These are phyloP conservation scores for Cephus nigrinus DNA, from an alignment of 2,888 invertebrate genomes.

Conservation along the genomic window DNA sequence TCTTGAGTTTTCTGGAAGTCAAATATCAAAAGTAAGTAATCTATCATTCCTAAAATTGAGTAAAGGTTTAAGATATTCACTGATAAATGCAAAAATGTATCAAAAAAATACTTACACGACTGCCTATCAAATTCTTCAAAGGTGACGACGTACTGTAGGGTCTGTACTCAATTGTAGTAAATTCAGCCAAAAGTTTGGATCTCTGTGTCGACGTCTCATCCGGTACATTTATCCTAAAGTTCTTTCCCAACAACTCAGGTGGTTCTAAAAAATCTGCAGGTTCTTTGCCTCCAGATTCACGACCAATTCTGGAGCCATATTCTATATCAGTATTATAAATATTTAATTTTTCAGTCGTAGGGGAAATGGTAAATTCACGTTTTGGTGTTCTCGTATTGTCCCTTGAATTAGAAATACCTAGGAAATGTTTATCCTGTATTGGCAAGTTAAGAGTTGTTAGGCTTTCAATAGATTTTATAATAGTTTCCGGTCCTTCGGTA, in stretches of 20 bases:
- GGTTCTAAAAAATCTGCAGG: constrained; percentile 32
- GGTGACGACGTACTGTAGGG: constrained; percentile 11
- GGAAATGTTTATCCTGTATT: neutral
- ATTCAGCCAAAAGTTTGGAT: constrained; percentile 19
- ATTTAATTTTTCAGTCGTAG: neutral
- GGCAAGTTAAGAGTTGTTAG: neutral
- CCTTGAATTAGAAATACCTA: neutral
- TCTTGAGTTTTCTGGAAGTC: neutral
- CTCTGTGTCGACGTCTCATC: constrained; percentile 21
- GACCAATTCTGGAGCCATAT: neutral
- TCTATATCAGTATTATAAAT: neutral
- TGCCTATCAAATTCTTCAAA: neutral
- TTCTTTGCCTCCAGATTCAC: neutral
- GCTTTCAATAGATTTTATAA: neutral
- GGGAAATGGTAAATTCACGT: neutral
- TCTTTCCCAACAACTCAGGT: constrained; percentile 21
- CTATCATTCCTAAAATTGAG: neutral
- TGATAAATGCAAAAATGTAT: neutral
- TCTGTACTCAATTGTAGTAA: constrained; percentile 30
- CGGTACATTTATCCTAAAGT: constrained; percentile 43
- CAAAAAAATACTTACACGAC: neutral
- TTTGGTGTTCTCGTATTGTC: neutral
- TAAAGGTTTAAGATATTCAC: neutral
- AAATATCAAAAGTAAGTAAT: neutral
- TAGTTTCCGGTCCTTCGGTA: neutral